Base-by-base conservation (phyloP, 2,797 vertebrate genomes). In the Oreochromis mossambicus region DNA sequence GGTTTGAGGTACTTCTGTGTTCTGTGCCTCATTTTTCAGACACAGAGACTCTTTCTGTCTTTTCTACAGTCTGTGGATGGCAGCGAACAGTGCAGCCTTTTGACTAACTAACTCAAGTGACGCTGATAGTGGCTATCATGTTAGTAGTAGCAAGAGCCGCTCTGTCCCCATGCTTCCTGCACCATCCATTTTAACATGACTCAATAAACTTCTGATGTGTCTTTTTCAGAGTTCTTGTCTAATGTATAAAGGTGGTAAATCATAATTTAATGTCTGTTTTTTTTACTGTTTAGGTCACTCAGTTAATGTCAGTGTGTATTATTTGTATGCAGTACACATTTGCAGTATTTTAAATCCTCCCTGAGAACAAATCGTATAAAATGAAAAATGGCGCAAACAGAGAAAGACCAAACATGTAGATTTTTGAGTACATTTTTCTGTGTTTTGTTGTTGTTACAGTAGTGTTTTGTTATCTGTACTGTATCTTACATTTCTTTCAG, bases 381-480 rank as follows among this genome's bases (percentile, higher is more conserved):
- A 48, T 4, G 3, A 14, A 77, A 90, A 68, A 41, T 38, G 14
- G 55, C 2, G 3, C 48, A 8, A 29, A 48, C 24, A 5, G 50
- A 63, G 46, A 34, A 81, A 78, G 78, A 82, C 48, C 81, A 86
- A 38, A 75, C 3, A 3, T 63, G 58, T 82, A 0, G n/a, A 32
- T 51, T 88, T 70, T 8, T 68, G 80, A 82, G 77, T 29, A 43
- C 68, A 34, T 89, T 56, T 61, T 73, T 85, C 29, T 36, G 83
- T 80, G 87, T 89, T 38, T 84, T 46, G 36, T 43, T 78, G 41
- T 81, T 66, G 52, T 81, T 58, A 5, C 58, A 68, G 78, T 80
- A 50, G 78, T 81, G 78, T 85, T 63, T 61, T 15, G 79, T 86
- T 86, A 85, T 84, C 38, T 89, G 90, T 92, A 92, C 91, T 92